A percentile compares a stretch with the other conserved stretches of the same genome.
These are phyloP conservation scores for Paragorgia papillata DNA, from an alignment of 92 coral and sea anemone species.

Conservation along the genomic window DNA sequence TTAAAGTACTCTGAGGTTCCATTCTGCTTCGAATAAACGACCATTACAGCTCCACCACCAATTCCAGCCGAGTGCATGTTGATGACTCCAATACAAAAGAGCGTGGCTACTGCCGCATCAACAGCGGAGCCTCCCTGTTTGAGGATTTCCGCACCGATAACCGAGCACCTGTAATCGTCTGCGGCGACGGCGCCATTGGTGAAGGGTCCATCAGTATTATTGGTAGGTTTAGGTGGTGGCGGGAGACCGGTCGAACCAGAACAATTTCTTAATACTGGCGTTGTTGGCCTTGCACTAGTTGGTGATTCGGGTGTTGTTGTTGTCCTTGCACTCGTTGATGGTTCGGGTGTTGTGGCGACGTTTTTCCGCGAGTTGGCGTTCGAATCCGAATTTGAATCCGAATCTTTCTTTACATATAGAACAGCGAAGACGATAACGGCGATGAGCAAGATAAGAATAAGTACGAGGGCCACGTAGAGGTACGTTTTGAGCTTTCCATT, in stretches of 20 bases:
- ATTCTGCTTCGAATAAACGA: slow-evolving; percentile 61
- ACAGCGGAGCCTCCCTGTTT: slow-evolving; percentile 82
- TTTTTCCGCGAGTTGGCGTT: too few species aligned
- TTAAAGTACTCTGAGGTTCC: slow-evolving; percentile 67
- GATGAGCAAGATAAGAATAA: neutral
- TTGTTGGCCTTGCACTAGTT: too few species aligned
- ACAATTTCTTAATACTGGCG: neutral
- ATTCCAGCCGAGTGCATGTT: slow-evolving; percentile 98
- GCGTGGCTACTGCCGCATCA: slow-evolving; percentile 80
- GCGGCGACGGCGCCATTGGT: slow-evolving; percentile 70
- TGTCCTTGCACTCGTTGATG: neutral
- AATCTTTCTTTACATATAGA: slow-evolving; percentile 16
- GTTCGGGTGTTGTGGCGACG: neutral
- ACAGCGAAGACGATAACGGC: slow-evolving; percentile 12
- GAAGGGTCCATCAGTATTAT: slow-evolving; percentile 61
- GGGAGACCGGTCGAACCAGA: slow-evolving; percentile 3
- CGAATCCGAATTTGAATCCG: slow-evolving; percentile 6
- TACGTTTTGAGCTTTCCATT: neutral
- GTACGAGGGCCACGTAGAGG: neutral
- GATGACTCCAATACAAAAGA: slow-evolving; percentile 85
- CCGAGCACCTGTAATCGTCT: slow-evolving; percentile 73
- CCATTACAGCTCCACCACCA: slow-evolving; percentile 98
- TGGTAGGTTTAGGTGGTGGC: slow-evolving; percentile 14
- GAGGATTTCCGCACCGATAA: slow-evolving; percentile 78
- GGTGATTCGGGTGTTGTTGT: neutral